Evolutionary conservation across 2,113 vertebrate species (phyloP), one percentile per base, ranked within the genome.

Genomic region (Oreochromis spilurus): DNA sequence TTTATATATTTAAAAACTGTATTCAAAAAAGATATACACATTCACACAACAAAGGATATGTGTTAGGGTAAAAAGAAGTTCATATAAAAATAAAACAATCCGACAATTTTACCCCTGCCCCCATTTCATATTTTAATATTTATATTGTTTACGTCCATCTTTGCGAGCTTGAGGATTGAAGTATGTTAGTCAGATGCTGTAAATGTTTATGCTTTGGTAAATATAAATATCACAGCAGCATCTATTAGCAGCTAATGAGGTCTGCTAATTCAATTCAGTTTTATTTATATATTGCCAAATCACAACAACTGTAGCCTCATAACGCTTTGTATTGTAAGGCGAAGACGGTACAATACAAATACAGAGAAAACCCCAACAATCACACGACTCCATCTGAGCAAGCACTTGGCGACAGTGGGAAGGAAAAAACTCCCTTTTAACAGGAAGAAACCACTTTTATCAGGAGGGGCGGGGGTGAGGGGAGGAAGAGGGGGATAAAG

Each of bases 401-500:
- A n/a, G 60, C 19, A 65, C 17, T 65, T 65, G 60, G 19, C 2
- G 19, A 65, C 6, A 65, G 6, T 65, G 60, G 34, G 10, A 38
- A 65, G 60, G 6, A 38, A 43, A 10, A 65, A 65, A 13, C 34
- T 65, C 60, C 31, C 60, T 65, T 65, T 36, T 0, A 65, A 36
- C 31, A 62, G 58, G 58, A 62, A 36, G 17, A 62, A 36, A n/a
- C 31, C 58, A 36, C 29, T n/a, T 62, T 62, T 62, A 62, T n/a
- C 1, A 38, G 60, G 34, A 65, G 0, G 60, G 17, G 10, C 1
- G 1, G 17, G 5, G 58, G 4, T 1, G 60, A 36, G 31, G 34
- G 34, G 19, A 38, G 34, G 60, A 65, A 38, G 10, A 38, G 2
- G 1, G 60, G 34, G 13, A 38, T 38, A 13, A 38, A 38, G 60